These are phyloP conservation scores for Tricholaema leucomelas DNA, from an alignment of 2,113 vertebrate genomes.

Conservation along the genomic window DNA sequence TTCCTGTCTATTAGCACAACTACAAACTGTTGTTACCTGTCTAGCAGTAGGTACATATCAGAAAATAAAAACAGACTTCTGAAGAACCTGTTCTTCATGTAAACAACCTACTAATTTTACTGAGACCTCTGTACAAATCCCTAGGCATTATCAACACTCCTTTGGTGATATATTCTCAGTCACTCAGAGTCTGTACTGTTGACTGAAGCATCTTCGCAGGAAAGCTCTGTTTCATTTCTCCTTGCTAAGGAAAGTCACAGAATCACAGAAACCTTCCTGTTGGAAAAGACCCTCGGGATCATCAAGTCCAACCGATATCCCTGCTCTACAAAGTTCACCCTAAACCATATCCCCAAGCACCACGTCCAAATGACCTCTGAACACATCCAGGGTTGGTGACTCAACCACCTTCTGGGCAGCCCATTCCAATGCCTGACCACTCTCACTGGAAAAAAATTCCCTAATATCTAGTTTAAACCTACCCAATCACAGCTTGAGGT, in stretches of 20 bases:
- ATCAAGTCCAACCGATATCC: too few species aligned
- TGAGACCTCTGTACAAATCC: background rate
- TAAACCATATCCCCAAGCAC: too few species aligned
- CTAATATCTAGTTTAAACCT: too few species aligned
- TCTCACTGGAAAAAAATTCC: too few species aligned
- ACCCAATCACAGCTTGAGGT: too few species aligned
- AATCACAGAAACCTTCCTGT: too few species aligned
- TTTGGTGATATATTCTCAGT: background rate
- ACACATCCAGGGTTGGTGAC: too few species aligned
- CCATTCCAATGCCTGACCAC: too few species aligned
- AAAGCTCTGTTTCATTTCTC: background rate
- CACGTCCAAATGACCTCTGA: too few species aligned
- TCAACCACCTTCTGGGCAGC: too few species aligned
- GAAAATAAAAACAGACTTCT: background rate
- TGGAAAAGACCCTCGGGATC: too few species aligned
- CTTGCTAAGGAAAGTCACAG: background rate
- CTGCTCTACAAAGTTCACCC: too few species aligned
- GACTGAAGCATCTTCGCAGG: background rate
- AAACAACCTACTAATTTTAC: background rate
- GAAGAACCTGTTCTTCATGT: background rate
- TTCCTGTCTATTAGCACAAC: background rate
- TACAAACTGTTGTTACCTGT: background rate
- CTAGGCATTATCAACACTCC: fast-evolving
- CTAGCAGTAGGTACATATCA: background rate
- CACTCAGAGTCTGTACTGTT: background rate